phyloP scores from a whole-genome alignment of 1,140 invertebrate species.

The Mesaphorura yosii region DNA sequence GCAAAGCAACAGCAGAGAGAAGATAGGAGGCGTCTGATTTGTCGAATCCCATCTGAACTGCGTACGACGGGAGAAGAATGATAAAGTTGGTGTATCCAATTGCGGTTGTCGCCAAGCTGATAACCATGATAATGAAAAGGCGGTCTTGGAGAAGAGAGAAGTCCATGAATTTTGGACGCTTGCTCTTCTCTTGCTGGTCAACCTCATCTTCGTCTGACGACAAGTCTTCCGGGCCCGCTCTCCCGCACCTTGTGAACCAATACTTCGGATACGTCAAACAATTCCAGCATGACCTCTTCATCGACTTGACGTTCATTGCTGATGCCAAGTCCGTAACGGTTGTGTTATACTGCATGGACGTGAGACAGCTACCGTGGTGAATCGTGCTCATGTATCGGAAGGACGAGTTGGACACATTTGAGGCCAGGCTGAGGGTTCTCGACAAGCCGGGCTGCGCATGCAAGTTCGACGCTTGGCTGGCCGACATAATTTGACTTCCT shows the following conservation, averaged over 20 bases:
- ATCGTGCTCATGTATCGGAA: slow-evolving; percentile 71
- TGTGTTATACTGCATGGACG: slow-evolving; percentile 56
- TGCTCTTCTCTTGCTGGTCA: slow-evolving; percentile 38
- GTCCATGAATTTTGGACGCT: slow-evolving; percentile 58
- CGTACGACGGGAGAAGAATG: slow-evolving; percentile 63
- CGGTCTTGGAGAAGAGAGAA: slow-evolving; percentile 60
- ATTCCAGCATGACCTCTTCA: slow-evolving; percentile 33
- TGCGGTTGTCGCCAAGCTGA: slow-evolving; percentile 70
- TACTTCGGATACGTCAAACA: background rate
- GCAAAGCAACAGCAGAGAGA: slow-evolving; percentile 60
- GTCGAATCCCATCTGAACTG: slow-evolving; percentile 52
- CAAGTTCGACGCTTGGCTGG: background rate
- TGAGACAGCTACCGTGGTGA: slow-evolving; percentile 67
- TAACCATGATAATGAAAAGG: slow-evolving; percentile 64
- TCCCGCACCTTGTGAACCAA: background rate
- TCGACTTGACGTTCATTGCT: slow-evolving; percentile 58
- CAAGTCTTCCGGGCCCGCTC: background rate
- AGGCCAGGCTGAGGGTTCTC: slow-evolving; percentile 21
- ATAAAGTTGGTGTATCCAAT: slow-evolving; percentile 77
- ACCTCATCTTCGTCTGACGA: slow-evolving; percentile 34
- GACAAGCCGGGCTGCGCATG: slow-evolving; percentile 1
- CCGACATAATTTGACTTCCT: slow-evolving; percentile 6
- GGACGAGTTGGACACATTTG: slow-evolving; percentile 49
- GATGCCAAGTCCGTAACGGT: slow-evolving; percentile 43
- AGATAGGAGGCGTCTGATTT: slow-evolving; percentile 55